Conservation (phyloP, 2,888 invertebrate genomes). For the Eulithis testata region DNA sequence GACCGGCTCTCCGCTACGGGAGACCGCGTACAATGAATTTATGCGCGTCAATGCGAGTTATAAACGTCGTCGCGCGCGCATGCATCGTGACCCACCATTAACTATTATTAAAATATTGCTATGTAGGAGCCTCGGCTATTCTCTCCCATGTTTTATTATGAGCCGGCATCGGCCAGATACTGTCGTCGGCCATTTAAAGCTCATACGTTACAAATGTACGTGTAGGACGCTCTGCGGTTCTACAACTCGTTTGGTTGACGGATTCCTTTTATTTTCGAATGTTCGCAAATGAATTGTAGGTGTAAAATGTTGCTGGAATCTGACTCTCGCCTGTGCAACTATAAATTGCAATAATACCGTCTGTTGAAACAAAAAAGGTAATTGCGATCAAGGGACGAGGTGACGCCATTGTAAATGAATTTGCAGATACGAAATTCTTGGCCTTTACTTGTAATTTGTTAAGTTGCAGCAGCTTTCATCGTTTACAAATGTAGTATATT, state of each 20-base stretch:
- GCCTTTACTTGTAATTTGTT: constrained; percentile 33
- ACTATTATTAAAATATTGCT: constrained; percentile 84
- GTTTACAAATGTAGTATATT: constrained; percentile 34
- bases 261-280: constrained; percentile 66
- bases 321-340: constrained; percentile 63
- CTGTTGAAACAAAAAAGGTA: constrained; percentile 58
- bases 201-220: constrained; percentile 76
- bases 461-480: constrained; percentile 31
- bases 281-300: constrained; percentile 73
- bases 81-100: constrained; percentile 79
- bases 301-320: constrained; percentile 72
- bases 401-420: constrained; percentile 52
- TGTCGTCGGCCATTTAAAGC: constrained; percentile 81
- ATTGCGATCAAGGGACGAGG: constrained; percentile 56
- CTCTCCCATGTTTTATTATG: constrained; percentile 80
- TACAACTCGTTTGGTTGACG: constrained; percentile 59
- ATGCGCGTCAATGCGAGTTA: constrained; percentile 79
- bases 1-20: constrained; percentile 59
- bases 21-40: constrained; percentile 71
- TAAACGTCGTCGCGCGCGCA: constrained; percentile 76
- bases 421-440: constrained; percentile 41
- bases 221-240: constrained; percentile 65
- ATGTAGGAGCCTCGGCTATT: constrained; percentile 76
- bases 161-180: constrained; percentile 69
- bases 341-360: constrained; percentile 72